phyloP scores from a whole-genome alignment of 2,113 vertebrate genomes.

The Leucosticte australis region DNA sequence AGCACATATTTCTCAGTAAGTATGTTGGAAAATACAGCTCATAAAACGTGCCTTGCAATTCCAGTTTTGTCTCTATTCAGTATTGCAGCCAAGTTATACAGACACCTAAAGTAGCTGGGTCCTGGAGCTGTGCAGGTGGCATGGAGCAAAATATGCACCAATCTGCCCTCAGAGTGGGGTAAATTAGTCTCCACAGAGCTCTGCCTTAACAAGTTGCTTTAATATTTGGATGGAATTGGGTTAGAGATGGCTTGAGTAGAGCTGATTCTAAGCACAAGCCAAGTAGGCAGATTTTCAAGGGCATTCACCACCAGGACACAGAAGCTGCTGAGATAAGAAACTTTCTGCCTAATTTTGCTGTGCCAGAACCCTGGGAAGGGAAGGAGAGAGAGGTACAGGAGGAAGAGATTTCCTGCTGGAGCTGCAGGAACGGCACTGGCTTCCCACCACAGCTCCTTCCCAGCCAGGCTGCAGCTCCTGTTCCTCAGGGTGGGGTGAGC shows the following conservation, averaged over 20 bases:
- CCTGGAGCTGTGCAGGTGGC: not conserved
- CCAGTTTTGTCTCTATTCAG: conserved; percentile 14
- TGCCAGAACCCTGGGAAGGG: not conserved
- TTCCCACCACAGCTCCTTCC: not conserved
- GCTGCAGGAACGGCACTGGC: not conserved
- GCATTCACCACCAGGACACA: not conserved
- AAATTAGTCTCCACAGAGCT: not conserved
- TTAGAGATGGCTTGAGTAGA: conserved; percentile 13
- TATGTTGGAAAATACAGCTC: conserved; percentile 2
- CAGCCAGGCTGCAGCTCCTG: not conserved
- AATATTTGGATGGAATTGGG: conserved; percentile 2
- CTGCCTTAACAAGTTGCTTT: not conserved
- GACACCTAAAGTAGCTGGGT: not conserved
- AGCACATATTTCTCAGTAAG: not conserved
- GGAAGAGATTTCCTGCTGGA: not conserved
- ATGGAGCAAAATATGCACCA: not conserved
- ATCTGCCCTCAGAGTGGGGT: not conserved
- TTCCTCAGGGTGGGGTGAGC: rapidly evolving
- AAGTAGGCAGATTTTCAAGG: conserved; percentile 58
- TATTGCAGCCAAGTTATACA: not conserved
- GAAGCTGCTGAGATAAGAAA: conserved; percentile 45
- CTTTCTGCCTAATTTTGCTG: conserved; percentile 24
- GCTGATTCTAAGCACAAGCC: conserved; percentile 13
- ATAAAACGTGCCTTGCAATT: not conserved
- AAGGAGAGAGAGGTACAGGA: not conserved